A percentile compares a stretch with the other conserved stretches of the same genome.
These are phyloP conservation scores for Phasianus colchicus DNA, from an alignment of 2,113 vertebrate species.

Conservation along the genomic window DNA sequence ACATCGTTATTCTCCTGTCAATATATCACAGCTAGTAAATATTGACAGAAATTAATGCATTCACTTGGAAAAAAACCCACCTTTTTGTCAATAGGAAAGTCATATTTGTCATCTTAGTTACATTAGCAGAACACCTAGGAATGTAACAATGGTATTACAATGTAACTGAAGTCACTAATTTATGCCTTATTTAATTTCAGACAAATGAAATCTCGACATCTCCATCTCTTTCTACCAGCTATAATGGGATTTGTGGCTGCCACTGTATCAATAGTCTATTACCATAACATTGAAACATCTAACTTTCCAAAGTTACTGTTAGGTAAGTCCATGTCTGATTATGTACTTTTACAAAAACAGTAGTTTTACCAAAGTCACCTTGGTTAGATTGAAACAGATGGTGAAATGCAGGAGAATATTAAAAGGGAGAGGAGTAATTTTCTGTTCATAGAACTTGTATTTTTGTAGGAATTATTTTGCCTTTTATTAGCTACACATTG, in stretches of 20 bases:
- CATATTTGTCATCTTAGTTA: not conserved
- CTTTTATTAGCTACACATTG: not conserved
- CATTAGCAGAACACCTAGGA: not conserved
- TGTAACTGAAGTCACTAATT: not conserved
- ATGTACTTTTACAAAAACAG: not conserved
- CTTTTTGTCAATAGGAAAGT: not conserved
- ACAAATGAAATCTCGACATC: slow-evolving; percentile 82
- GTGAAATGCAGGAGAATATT: not conserved
- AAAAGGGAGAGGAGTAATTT: not conserved
- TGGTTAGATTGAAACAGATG: not conserved
- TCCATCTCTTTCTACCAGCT: slow-evolving; percentile 95
- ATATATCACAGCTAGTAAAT: not conserved
- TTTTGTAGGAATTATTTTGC: not conserved
- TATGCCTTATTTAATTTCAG: slow-evolving; percentile 58
- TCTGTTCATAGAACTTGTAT: not conserved
- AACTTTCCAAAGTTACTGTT: slow-evolving; percentile 97
- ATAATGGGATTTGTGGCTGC: slow-evolving; percentile 97
- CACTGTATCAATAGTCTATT: slow-evolving; percentile 96
- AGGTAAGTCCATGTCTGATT: slow-evolving; percentile 79
- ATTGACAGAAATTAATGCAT: not conserved
- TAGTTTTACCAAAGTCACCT: not conserved
- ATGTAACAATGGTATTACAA: not conserved
- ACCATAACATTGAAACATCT: slow-evolving; percentile 98
- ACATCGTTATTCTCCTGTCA: not conserved
- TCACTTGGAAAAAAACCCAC: not conserved